phyloP scores from a whole-genome alignment of 2,888 invertebrate genomes.

The Drosophila kambysellisi region DNA sequence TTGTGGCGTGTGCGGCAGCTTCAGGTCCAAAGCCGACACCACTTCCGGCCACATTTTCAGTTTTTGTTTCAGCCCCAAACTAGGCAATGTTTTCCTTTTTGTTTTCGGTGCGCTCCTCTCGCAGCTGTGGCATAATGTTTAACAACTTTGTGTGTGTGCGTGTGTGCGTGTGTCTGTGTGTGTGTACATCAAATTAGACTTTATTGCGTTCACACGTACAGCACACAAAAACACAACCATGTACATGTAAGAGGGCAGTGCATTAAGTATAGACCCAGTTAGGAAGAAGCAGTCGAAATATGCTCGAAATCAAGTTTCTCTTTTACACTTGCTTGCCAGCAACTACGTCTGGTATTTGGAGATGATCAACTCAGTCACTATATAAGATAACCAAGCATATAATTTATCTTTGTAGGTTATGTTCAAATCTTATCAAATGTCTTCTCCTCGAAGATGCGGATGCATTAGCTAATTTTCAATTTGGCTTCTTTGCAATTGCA shows the following conservation, averaged over 20 bases:
- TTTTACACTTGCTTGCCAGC: neutral
- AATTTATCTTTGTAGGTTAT: neutral
- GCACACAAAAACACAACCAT: slow-evolving; percentile 24
- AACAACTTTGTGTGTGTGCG: slow-evolving; percentile 38
- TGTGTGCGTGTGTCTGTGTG: slow-evolving; percentile 14
- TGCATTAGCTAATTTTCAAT: neutral
- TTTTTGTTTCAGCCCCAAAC: slow-evolving; percentile 61
- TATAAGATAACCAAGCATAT: neutral
- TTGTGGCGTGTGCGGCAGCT: slow-evolving; percentile 29
- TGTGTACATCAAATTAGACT: slow-evolving; percentile 68
- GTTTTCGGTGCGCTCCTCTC: slow-evolving; percentile 16
- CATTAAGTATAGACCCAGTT: slow-evolving; percentile 15
- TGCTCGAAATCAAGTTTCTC: neutral
- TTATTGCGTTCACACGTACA: slow-evolving; percentile 63
- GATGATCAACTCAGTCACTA: neutral
- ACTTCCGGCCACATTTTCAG: slow-evolving; percentile 67
- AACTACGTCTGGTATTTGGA: neutral
- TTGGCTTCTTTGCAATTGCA: neutral
- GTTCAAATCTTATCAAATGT: neutral
- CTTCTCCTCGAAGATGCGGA: neutral
- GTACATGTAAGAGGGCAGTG: slow-evolving; percentile 2
- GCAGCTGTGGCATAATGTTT: slow-evolving; percentile 44
- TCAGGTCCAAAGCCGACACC: slow-evolving; percentile 47
- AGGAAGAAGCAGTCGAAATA: neutral
- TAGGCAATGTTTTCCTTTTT: slow-evolving; percentile 60